Evolutionary conservation across 2,797 vertebrate species (phyloP).

Genomic region (Myotis planiceps): DNA sequence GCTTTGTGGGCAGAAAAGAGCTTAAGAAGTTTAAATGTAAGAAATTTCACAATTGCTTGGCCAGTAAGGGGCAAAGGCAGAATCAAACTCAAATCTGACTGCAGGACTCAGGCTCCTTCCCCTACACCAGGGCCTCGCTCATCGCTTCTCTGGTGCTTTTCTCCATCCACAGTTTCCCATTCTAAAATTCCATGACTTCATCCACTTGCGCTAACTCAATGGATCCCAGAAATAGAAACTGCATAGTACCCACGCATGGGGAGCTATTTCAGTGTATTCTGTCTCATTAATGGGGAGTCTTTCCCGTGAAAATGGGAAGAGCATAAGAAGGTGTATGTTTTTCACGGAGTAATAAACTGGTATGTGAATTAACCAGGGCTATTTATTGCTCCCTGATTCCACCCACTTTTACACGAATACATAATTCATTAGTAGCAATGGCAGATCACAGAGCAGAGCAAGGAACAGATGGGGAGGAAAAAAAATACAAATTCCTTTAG

Average conservation of each 20-base stretch:
- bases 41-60: not conserved
- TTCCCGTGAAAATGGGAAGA: not conserved
- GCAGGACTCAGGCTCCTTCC: accelerated
- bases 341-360: not conserved
- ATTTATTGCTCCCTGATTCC: not conserved
- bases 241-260: not conserved
- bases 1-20: not conserved
- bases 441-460: not conserved
- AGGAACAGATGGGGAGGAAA: not conserved
- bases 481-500: not conserved
- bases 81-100: not conserved
- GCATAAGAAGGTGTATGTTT: not conserved
- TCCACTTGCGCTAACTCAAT: not conserved
- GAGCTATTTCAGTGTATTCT: accelerated
- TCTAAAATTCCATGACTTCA: not conserved
- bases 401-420: not conserved
- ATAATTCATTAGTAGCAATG: not conserved
- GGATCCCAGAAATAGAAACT: not conserved
- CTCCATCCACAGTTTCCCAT: not conserved
- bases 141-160: not conserved
- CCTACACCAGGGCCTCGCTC: not conserved
- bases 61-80: not conserved
- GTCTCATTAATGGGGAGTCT: not conserved
- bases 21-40: not conserved
- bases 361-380: not conserved